A percentile compares a stretch with the other conserved stretches of the same genome.
These are phyloP conservation scores for Myopa tessellatipennis DNA, from an alignment of 2,888 invertebrate genomes.

Conservation along the genomic window DNA sequence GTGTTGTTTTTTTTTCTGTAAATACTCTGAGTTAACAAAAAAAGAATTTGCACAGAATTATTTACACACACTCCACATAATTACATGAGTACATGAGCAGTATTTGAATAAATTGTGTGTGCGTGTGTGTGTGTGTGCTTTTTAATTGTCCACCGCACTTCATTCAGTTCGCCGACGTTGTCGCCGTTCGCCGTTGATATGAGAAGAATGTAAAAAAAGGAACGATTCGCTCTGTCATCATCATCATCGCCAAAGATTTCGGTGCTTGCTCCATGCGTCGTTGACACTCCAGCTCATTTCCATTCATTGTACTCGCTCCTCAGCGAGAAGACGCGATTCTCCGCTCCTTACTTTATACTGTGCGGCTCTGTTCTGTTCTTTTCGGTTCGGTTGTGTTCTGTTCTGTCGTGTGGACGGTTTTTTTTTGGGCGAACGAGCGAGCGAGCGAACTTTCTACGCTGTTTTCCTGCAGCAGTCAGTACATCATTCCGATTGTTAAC, in stretches of 20 bases:
- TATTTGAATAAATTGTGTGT: conserved; percentile 16
- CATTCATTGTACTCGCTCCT: background rate
- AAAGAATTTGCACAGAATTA: too few relatives aligned
- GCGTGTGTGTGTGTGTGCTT: background rate
- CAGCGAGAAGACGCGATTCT: background rate
- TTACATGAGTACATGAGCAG: background rate
- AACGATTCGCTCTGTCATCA: background rate
- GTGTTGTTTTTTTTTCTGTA: too few relatives aligned
- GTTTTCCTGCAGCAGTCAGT: conserved; percentile 43
- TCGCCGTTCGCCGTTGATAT: background rate
- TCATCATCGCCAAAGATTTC: background rate
- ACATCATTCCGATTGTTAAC: conserved; percentile 60
- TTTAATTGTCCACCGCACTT: conserved; percentile 2
- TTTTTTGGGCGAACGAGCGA: background rate
- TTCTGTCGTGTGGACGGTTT: background rate
- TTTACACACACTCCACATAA: too few relatives aligned
- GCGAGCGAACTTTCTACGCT: conserved; percentile 44
- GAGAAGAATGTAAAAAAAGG: conserved; percentile 5
- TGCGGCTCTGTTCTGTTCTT: background rate
- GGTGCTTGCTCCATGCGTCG: background rate
- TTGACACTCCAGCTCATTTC: background rate
- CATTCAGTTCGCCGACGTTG: background rate
- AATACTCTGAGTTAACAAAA: too few relatives aligned
- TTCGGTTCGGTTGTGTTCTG: background rate
- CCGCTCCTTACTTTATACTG: background rate